These are phyloP conservation scores for Neodiprion lecontei DNA, from an alignment of 1,140 invertebrate genomes.

Conservation along the genomic window DNA sequence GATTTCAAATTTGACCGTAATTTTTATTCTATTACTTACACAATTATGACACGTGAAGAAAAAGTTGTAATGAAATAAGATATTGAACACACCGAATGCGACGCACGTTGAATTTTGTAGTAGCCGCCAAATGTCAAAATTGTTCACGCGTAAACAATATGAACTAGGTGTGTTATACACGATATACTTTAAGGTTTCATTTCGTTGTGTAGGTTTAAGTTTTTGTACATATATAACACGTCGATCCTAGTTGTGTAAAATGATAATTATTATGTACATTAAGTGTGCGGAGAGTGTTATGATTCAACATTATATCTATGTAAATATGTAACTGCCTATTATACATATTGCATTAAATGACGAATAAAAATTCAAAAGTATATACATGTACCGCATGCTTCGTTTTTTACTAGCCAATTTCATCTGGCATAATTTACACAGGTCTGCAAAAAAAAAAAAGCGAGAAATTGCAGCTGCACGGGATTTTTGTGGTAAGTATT, in stretches of 20 bases:
- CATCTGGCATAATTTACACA: slow-evolving; percentile 19
- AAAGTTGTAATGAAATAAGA: too few relatives aligned
- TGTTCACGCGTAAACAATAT: background rate
- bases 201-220: slow-evolving; percentile 24
- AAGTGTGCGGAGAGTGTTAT: slow-evolving; percentile 43
- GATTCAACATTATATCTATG: slow-evolving; percentile 49
- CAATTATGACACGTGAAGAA: too few relatives aligned
- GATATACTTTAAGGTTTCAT: background rate
- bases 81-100: background rate
- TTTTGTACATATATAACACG: slow-evolving; percentile 50
- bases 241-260: slow-evolving; percentile 43
- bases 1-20: too few relatives aligned
- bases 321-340: slow-evolving; percentile 60
- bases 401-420: too few relatives aligned
- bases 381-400: slow-evolving; percentile 30
- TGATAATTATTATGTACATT: slow-evolving; percentile 31
- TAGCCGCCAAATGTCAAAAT: background rate
- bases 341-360: slow-evolving; percentile 38
- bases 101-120: background rate
- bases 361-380: slow-evolving; percentile 37
- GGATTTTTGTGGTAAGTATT: background rate
- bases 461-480: slow-evolving; percentile 35
- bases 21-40: too few relatives aligned
- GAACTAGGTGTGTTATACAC: background rate
- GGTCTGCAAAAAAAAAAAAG: slow-evolving; percentile 41